Evolutionary conservation across 2,797 vertebrate species (phyloP).

Genomic region (Premnoplex brunnescens): DNA sequence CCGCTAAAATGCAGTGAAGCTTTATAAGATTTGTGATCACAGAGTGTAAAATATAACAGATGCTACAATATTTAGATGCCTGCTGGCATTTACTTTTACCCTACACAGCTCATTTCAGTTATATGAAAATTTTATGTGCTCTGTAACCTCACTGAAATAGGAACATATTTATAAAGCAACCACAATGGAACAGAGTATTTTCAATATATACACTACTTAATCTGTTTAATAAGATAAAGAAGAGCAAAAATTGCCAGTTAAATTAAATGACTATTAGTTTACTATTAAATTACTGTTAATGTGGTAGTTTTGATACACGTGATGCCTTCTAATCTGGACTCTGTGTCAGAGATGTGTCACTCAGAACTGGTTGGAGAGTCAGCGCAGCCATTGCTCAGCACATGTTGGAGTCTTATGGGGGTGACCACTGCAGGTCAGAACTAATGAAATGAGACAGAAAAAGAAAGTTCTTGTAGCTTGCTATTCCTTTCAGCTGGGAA

Average conservation of each 20-base stretch:
- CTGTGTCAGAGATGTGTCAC: neutral
- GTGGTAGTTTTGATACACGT: neutral
- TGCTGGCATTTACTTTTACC: slow-evolving; percentile 88
- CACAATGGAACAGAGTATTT: slow-evolving; percentile 51
- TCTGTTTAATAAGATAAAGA: slow-evolving; percentile 51
- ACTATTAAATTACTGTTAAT: slow-evolving; percentile 8
- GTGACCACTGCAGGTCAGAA: neutral
- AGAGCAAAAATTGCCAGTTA: slow-evolving; percentile 23
- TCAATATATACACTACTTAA: slow-evolving; percentile 37
- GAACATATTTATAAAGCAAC: slow-evolving; percentile 70
- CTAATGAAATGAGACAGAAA: neutral
- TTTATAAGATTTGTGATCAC: slow-evolving; percentile 84
- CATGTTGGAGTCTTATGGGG: neutral
- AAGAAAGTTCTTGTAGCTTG: neutral
- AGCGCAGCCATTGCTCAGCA: neutral
- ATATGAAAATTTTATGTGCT: slow-evolving; percentile 77
- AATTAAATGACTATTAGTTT: slow-evolving; percentile 16
- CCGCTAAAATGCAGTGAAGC: slow-evolving; percentile 71
- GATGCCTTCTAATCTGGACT: neutral
- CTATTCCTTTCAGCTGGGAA: neutral
- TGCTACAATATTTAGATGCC: slow-evolving; percentile 89
- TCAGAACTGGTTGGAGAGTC: neutral
- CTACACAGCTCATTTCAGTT: slow-evolving; percentile 88
- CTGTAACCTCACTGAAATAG: slow-evolving; percentile 65
- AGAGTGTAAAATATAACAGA: slow-evolving; percentile 88